Conservation (phyloP, 1,140 invertebrate species). For the Drosophila chauvacae region DNA sequence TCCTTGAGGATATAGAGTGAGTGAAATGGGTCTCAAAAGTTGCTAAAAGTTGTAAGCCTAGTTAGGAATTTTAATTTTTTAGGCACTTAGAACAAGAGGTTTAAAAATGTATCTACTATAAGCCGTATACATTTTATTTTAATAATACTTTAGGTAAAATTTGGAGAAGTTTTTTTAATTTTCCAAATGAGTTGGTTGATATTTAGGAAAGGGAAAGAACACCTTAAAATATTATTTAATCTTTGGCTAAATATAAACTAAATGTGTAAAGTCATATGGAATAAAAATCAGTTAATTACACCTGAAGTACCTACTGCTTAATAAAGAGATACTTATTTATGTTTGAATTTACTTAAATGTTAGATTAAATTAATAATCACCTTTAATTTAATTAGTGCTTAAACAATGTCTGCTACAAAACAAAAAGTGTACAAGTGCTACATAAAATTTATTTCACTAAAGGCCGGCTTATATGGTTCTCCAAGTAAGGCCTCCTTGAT, state of each 20-base stretch:
- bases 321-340: neutral
- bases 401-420: neutral
- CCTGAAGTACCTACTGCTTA: too few relatives aligned
- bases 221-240: too few relatives aligned
- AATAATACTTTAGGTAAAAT: too few relatives aligned
- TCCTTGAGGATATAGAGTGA: slow-evolving; percentile 13
- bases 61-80: neutral
- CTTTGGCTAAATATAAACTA: too few relatives aligned
- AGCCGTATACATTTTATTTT: too few relatives aligned
- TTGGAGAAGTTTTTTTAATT: too few relatives aligned
- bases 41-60: neutral
- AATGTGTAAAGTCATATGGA: too few relatives aligned
- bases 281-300: too few relatives aligned
- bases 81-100: neutral
- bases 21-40: slow-evolving; percentile 6
- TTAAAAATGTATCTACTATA: neutral
- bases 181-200: too few relatives aligned
- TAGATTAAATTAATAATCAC: too few relatives aligned
- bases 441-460: slow-evolving; percentile 35
- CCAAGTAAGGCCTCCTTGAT: slow-evolving; percentile 24
- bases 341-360: neutral
- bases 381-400: neutral
- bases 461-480: slow-evolving; percentile 15
- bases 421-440: neutral
- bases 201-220: too few relatives aligned